A percentile compares a stretch with the other conserved stretches of the same genome.
phyloP scores from a whole-genome alignment of 2,113 vertebrate genomes.

The Saguinus midas region DNA sequence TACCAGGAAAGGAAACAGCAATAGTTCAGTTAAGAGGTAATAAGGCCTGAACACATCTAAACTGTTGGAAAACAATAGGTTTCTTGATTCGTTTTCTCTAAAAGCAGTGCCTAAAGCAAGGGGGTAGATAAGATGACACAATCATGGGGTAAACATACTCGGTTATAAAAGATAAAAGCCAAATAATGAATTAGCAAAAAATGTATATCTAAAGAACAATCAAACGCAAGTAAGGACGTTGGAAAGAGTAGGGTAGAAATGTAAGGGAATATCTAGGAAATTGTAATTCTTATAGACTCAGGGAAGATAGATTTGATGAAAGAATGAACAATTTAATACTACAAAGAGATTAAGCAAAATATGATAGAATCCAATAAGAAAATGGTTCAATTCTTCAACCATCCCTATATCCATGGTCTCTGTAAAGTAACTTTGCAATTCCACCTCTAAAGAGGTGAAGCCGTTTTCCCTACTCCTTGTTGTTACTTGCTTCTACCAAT shows the following conservation, averaged over 20 bases:
- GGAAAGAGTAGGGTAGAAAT: not conserved
- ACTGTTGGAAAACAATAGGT: not conserved
- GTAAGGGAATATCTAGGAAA: not conserved
- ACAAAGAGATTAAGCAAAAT: not conserved
- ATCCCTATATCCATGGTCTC: not conserved
- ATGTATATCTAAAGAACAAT: not conserved
- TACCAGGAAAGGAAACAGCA: not conserved
- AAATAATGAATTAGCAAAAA: not conserved
- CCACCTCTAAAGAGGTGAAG: not conserved
- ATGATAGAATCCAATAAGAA: not conserved
- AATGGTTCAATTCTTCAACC: not conserved
- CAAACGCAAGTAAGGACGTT: not conserved
- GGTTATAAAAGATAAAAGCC: not conserved
- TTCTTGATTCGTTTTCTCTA: not conserved
- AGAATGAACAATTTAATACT: not conserved
- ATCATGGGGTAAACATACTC: not conserved
- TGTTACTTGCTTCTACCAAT: not conserved
- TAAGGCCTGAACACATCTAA: not conserved
- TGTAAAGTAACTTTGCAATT: not conserved
- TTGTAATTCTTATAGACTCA: not conserved
- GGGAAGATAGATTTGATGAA: not conserved
- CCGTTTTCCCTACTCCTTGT: not conserved
- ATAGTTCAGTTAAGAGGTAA: not conserved
- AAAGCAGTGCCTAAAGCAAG: not conserved
- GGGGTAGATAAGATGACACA: not conserved